These are phyloP conservation scores for Hydriomena furcata DNA, from an alignment of 2,888 invertebrate species.

Conservation along the genomic window DNA sequence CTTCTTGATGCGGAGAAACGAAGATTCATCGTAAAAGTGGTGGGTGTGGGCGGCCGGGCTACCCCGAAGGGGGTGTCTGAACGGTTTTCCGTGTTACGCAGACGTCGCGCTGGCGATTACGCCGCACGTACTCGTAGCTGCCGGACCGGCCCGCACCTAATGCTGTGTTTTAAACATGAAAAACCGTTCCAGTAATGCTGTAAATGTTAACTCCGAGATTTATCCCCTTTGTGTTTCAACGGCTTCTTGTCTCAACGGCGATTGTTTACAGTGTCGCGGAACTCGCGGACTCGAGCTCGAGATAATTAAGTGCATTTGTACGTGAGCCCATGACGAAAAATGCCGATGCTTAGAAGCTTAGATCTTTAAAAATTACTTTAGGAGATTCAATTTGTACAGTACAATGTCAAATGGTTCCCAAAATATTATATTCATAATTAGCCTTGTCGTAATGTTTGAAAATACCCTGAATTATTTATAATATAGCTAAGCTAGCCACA, in stretches of 20 bases:
- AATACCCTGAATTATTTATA: too few relatives aligned
- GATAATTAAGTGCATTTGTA: conserved; percentile 35
- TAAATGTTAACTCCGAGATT: conserved; percentile 69
- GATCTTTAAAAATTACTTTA: conserved; percentile 23
- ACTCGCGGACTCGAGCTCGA: conserved; percentile 29
- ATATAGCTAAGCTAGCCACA: not conserved
- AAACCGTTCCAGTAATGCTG: conserved; percentile 79
- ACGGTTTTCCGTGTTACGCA: conserved; percentile 81
- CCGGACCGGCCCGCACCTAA: conserved; percentile 69
- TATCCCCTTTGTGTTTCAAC: conserved; percentile 61
- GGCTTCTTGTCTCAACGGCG: conserved; percentile 46
- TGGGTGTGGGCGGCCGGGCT: conserved; percentile 52
- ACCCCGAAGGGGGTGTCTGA: conserved; percentile 67
- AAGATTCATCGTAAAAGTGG: conserved; percentile 84
- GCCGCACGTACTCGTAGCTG: conserved; percentile 76
- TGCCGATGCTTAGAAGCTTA: conserved; percentile 22
- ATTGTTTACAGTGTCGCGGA: conserved; percentile 40
- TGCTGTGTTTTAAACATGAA: conserved; percentile 80
- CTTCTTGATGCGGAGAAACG: conserved; percentile 84
- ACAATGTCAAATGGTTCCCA: not conserved
- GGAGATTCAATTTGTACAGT: conserved; percentile 20
- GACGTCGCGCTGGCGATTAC: conserved; percentile 78
- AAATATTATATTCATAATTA: too few relatives aligned
- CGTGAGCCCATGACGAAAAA: conserved; percentile 25
- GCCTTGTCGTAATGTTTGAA: too few relatives aligned